Evolutionary conservation across 2,888 invertebrate genomes (phyloP).

Genomic region (Heteromyza rotundicornis): DNA sequence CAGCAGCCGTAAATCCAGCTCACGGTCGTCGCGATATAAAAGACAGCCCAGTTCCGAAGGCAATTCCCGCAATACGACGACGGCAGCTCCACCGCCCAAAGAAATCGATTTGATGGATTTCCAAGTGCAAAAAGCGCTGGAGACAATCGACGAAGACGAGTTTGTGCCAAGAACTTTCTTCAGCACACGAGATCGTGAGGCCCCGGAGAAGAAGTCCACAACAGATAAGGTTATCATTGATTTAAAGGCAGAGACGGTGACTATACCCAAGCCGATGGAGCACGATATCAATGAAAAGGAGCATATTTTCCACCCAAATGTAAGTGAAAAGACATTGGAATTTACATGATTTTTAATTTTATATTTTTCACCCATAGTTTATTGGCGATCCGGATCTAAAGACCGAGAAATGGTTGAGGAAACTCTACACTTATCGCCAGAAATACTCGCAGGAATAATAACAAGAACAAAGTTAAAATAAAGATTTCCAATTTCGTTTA

Average conservation of each 20-base stretch:
- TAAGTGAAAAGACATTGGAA: constrained; percentile 63
- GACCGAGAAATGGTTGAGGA: constrained; percentile 78
- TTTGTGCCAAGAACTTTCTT: constrained; percentile 69
- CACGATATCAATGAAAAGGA: constrained; percentile 63
- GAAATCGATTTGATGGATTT: constrained; percentile 45
- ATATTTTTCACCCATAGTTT: constrained; percentile 64
- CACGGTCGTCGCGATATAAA: constrained; percentile 11
- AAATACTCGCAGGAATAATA: constrained; percentile 59
- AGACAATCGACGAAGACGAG: constrained; percentile 73
- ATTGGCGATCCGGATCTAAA: constrained; percentile 72
- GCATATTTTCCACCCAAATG: constrained; percentile 72
- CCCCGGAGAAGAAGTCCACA: constrained; percentile 54
- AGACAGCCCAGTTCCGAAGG: constrained; percentile 42
- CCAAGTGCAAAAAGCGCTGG: constrained; percentile 65
- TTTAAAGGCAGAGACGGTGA: constrained; percentile 74
- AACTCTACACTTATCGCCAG: constrained; percentile 70
- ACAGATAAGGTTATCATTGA: constrained; percentile 72
- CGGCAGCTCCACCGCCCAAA: constrained; percentile 28
- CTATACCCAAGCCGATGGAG: constrained; percentile 64
- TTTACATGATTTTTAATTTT: constrained; percentile 16
- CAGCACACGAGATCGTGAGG: constrained; percentile 68
- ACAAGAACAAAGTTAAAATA: constrained; percentile 39
- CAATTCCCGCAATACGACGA: constrained; percentile 23
- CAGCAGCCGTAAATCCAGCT: constrained; percentile 37
- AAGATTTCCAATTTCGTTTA: too few relatives aligned